Conservation (phyloP, 2,113 vertebrate species). For the Chaetodon trifascialis region DNA sequence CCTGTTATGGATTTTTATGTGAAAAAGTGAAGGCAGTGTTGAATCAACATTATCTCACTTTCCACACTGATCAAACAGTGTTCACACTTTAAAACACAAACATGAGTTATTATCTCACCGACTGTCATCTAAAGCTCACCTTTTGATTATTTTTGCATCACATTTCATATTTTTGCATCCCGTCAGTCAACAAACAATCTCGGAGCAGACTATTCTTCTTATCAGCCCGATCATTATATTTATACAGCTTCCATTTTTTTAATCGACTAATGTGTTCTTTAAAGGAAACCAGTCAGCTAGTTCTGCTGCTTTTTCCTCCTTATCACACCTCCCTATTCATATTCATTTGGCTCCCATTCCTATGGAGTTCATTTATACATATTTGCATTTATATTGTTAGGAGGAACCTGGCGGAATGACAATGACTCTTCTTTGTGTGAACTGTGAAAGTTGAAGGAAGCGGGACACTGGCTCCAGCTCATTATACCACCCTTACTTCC, state of each 20-base stretch:
- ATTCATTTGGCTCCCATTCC: conserved; percentile 59
- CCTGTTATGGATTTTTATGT: neutral
- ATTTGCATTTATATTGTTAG: conserved; percentile 83
- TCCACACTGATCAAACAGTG: neutral
- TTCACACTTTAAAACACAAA: neutral
- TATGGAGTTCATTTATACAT: conserved; percentile 63
- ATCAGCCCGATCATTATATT: conserved; percentile 30
- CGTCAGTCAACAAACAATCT: neutral
- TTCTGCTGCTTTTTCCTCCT: conserved; percentile 33
- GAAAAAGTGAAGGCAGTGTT: neutral
- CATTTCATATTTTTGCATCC: conserved; percentile 18
- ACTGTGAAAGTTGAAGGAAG: conserved; percentile 32
- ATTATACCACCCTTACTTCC: conserved; percentile 15
- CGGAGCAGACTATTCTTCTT: neutral
- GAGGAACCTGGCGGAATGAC: conserved; percentile 64
- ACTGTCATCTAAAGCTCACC: neutral
- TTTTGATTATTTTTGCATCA: neutral
- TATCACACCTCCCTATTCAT: conserved; percentile 54
- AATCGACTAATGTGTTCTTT: conserved; percentile 3
- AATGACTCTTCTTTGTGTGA: conserved; percentile 63
- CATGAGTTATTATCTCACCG: neutral
- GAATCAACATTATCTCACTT: conserved; percentile 1
- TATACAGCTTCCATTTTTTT: conserved; percentile 36
- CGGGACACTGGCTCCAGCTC: conserved; percentile 8
- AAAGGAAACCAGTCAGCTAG: conserved; percentile 41